Percentiles rank a stretch among this genome's conserved stretches.
These are phyloP conservation scores for Lumbricus terrestris DNA, from an alignment of 2,888 invertebrate species.

Conservation along the genomic window DNA sequence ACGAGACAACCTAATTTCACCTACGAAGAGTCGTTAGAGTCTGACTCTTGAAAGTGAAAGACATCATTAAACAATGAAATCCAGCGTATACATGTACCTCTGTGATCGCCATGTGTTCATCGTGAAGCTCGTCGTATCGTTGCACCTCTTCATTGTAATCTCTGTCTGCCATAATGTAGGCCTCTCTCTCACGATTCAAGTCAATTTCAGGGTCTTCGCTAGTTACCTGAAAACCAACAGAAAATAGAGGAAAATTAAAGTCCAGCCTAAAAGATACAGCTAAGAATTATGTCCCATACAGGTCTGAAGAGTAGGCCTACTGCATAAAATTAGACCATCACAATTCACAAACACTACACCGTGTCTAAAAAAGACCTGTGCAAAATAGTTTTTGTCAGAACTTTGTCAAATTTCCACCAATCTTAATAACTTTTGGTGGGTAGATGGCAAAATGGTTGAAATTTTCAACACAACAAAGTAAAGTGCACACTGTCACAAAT, in stretches of 20 bases:
- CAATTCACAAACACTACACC: too few species aligned
- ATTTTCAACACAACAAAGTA: background rate
- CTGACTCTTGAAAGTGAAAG: too few species aligned
- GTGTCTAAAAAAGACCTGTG: too few species aligned
- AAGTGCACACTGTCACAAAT: background rate
- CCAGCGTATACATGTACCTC: conserved; percentile 61
- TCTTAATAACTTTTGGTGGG: too few species aligned
- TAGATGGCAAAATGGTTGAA: too few species aligned
- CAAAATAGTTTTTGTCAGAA: too few species aligned
- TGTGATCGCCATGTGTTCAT: conserved; percentile 73
- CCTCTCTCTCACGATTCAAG: conserved; percentile 72
- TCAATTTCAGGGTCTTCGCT: conserved; percentile 62
- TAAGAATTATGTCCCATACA: too few species aligned
- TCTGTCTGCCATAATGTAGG: conserved; percentile 67
- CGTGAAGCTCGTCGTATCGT: conserved; percentile 74
- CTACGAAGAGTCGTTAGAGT: too few species aligned
- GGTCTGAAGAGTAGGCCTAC: too few species aligned
- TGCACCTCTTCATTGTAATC: conserved; percentile 70
- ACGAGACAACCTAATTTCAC: too few species aligned
- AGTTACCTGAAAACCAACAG: background rate
- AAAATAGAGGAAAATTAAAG: background rate
- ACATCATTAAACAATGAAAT: background rate
- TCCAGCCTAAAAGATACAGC: background rate
- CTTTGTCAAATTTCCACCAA: too few species aligned
- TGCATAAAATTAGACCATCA: too few species aligned